These are phyloP conservation scores for Chromoteleia sp. DNA, from an alignment of 2,888 invertebrate genomes.

Conservation along the genomic window DNA sequence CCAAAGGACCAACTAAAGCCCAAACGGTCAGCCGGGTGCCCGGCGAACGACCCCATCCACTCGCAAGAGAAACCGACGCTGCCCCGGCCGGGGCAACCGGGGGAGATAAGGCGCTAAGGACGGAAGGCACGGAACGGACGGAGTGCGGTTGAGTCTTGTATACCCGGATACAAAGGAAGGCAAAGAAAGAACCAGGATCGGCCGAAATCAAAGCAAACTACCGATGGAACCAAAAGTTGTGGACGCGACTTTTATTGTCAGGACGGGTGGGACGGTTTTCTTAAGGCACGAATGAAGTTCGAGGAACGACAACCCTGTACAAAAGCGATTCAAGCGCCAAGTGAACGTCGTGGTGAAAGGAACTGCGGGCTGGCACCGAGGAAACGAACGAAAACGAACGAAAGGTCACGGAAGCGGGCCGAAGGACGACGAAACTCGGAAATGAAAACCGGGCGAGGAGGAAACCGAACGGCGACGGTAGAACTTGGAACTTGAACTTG, in stretches of 20 bases:
- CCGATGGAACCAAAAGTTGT: conserved; percentile 17
- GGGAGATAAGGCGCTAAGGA: conserved; percentile 66
- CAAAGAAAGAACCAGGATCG: conserved; percentile 41
- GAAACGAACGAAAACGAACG: too few relatives aligned
- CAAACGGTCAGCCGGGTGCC: background rate
- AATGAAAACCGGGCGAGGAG: conserved; percentile 8
- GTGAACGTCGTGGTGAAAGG: too few relatives aligned
- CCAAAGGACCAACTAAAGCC: conserved; percentile 13
- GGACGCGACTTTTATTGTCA: conserved; percentile 64
- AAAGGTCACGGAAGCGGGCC: too few relatives aligned
- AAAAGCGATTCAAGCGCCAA: conserved; percentile 45
- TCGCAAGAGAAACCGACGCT: background rate
- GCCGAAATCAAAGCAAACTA: conserved; percentile 38
- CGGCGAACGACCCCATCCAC: conserved; percentile 18
- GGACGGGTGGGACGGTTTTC: conserved; percentile 57
- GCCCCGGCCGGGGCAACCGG: conserved; percentile 1
- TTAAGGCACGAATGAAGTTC: conserved; percentile 61
- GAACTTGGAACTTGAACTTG: conserved; percentile 65
- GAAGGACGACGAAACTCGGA: too few relatives aligned
- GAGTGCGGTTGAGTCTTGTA: conserved; percentile 38
- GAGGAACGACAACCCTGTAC: conserved; percentile 63
- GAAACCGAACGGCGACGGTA: conserved; percentile 16
- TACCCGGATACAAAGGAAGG: conserved; percentile 47
- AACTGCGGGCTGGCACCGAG: too few relatives aligned
- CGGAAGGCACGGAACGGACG: conserved; percentile 66